These are phyloP conservation scores for Callyntrura sp. DNA, from an alignment of 2,888 invertebrate species.

Conservation along the genomic window DNA sequence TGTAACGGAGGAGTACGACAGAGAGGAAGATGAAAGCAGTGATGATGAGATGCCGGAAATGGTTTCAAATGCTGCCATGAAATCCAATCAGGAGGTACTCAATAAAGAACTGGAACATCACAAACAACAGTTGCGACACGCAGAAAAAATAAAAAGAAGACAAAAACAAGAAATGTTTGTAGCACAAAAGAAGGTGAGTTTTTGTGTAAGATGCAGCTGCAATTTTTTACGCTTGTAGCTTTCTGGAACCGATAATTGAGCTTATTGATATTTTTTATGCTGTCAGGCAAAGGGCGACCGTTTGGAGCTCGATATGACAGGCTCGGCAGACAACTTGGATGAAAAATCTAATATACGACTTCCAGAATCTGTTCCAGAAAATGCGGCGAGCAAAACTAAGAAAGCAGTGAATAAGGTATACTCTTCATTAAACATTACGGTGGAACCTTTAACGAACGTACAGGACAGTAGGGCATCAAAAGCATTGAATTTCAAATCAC, in stretches of 20 bases:
- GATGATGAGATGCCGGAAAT: conserved; percentile 75
- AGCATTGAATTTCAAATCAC: conserved; percentile 78
- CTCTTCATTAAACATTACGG: conserved; percentile 78
- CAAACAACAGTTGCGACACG: conserved; percentile 58
- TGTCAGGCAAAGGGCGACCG: background rate
- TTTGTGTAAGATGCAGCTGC: background rate
- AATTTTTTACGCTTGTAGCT: background rate
- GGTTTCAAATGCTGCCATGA: conserved; percentile 70
- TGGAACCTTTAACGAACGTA: conserved; percentile 75
- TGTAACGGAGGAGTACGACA: conserved; percentile 38
- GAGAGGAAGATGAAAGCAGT: conserved; percentile 55
- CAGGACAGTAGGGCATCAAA: conserved; percentile 68
- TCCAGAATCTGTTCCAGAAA: background rate
- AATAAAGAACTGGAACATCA: conserved; percentile 44
- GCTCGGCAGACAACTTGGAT: too few relatives aligned
- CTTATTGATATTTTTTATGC: background rate
- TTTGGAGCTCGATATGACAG: too few relatives aligned
- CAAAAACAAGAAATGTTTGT: conserved; percentile 66
- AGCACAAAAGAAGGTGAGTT: conserved; percentile 64
- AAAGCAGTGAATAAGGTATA: conserved; percentile 62
- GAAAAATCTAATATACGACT: background rate
- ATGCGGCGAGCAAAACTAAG: background rate
- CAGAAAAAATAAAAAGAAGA: conserved; percentile 63
- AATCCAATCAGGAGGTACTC: conserved; percentile 58
- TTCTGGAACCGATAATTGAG: background rate